phyloP scores from a whole-genome alignment of 23 tunicate species.

The Phallusia fumigata region DNA sequence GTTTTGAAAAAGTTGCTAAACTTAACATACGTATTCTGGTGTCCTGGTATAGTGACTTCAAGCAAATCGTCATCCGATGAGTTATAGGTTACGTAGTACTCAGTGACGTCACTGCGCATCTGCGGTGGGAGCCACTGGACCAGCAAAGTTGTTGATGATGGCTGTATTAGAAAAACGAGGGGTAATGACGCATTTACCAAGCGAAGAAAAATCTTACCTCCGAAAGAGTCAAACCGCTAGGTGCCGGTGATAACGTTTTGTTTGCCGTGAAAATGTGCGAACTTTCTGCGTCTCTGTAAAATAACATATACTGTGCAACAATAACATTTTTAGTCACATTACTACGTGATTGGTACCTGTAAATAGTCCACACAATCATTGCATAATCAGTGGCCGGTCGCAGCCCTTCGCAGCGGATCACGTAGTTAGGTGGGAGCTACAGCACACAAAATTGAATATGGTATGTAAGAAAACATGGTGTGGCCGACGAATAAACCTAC shows the following conservation, averaged over 20 bases:
- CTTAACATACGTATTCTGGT: slow-evolving; percentile 41
- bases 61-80: not conserved
- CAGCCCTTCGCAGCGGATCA: slow-evolving; percentile 26
- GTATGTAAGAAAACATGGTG: too few relatives aligned
- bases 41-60: slow-evolving; percentile 25
- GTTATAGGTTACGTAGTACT: slow-evolving; percentile 29
- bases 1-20: too few relatives aligned
- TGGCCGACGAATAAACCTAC: not conserved
- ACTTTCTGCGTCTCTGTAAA: slow-evolving; percentile 34
- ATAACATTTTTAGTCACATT: not conserved
- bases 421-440: slow-evolving; percentile 7
- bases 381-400: slow-evolving; percentile 27
- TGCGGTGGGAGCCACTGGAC: slow-evolving; percentile 52
- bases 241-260: slow-evolving; percentile 20
- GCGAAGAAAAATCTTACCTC: too few relatives aligned
- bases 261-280: not conserved
- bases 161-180: too few relatives aligned
- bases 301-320: not conserved
- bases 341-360: slow-evolving; percentile 4
- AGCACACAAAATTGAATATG: slow-evolving; percentile 4
- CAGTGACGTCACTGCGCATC: slow-evolving; percentile 1
- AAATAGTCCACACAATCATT: slow-evolving; percentile 15
- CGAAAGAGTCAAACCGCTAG: slow-evolving; percentile 9
- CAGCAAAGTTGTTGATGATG: slow-evolving; percentile 33
- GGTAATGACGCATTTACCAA: too few relatives aligned